Percentiles rank a stretch among this genome's conserved stretches.
phyloP scores from a whole-genome alignment of 2,113 vertebrate genomes.

The Ranitomeya imitator region DNA sequence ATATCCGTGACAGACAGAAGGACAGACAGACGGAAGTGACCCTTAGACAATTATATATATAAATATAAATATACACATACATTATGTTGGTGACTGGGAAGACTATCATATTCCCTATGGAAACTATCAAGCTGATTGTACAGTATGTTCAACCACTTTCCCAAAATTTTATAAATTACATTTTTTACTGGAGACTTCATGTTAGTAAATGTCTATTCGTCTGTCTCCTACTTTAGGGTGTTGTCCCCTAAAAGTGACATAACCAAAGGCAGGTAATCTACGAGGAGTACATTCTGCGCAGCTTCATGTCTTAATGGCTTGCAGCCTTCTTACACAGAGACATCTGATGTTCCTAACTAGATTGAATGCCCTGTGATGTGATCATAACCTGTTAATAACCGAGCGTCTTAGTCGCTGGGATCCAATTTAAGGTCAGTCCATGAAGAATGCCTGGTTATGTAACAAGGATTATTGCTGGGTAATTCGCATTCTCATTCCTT shows the following conservation, averaged over 20 bases:
- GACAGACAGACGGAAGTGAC: too few relatives aligned
- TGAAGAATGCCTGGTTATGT: constrained; percentile 55
- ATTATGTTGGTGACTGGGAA: too few relatives aligned
- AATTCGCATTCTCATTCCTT: constrained; percentile 56
- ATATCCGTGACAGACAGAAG: too few relatives aligned
- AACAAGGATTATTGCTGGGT: constrained; percentile 49
- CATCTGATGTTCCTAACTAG: not conserved
- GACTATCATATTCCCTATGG: too few relatives aligned
- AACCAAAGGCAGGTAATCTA: not conserved
- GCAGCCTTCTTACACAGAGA: constrained; percentile 3
- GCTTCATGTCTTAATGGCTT: too few relatives aligned
- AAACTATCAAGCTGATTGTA: too few relatives aligned
- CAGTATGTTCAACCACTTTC: too few relatives aligned
- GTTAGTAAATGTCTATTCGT: too few relatives aligned
- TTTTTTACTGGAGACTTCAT: too few relatives aligned
- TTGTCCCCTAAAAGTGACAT: not conserved
- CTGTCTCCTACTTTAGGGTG: not conserved
- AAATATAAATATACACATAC: too few relatives aligned
- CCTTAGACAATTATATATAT: too few relatives aligned
- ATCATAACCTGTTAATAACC: constrained; percentile 51
- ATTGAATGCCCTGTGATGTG: constrained; percentile 16
- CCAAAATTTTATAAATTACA: too few relatives aligned
- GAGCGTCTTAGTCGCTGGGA: constrained; percentile 28
- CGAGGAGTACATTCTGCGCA: not conserved
- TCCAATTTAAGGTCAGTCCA: constrained; percentile 54